Base-by-base conservation (phyloP, 2,888 invertebrate genomes). In the Troides helena region DNA sequence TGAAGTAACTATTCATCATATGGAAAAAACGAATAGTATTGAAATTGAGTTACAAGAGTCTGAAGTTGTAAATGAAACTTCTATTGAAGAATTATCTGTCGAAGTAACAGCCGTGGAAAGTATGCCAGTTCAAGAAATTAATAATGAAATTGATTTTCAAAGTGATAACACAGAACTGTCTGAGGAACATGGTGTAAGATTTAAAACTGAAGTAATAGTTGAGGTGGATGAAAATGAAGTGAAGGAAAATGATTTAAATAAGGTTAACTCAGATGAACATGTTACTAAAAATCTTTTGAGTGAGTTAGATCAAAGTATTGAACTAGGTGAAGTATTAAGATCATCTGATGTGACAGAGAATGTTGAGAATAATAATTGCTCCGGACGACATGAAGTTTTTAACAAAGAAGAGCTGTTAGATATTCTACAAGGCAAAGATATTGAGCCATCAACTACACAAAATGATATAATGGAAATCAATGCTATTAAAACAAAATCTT, bases 381-480 rank as follows among this genome's bases (percentile, higher is more conserved):
- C 80, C 58, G 74, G 75, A 5, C 81, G 84, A 70, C 86, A 90
- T 73, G 90, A 91, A 77, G 86, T 92, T 18, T 90, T 92, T 72
- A 92, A 92, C 74, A 92, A 92, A 75, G 92, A 92, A 74, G 92
- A 92, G 73, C 74, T 92, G 36, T 75, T 92, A 63, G 90, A 92
- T 74, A 92, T 92, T 72, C 80, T 92, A 70, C 87, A 92, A 78
- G 92, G 92, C 3, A 92, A 92, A 81, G 86, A 90, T 81, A 74
- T 76, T 17, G 81, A 81, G 62, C 74, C 82, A 62, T 72, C 76
- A 65, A 74, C 77, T 56, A 68, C 80, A 58, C 76, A 78, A 12
- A 75, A 75, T 56, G 68, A 75, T 67, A 73, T 68, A 56, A 67
- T 69, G 61, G 68, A 39, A 69, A 80, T 68, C 74, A 76, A 61